Conservation (phyloP, 2,797 vertebrate species). For the Dallia pectoralis region DNA sequence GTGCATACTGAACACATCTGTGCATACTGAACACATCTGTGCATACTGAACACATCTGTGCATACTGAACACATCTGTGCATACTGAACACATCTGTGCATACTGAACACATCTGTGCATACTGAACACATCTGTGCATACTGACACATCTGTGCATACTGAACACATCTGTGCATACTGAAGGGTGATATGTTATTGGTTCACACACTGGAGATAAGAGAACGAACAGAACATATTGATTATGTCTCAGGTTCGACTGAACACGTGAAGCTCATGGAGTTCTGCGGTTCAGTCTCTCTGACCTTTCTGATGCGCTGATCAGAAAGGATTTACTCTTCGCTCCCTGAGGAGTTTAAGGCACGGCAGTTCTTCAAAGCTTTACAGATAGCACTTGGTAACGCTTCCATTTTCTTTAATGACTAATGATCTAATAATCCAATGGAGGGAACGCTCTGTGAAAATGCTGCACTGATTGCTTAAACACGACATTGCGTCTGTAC, state of each 20-base stretch:
- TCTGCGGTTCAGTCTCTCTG: background rate
- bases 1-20: no score
- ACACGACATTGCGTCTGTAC: background rate
- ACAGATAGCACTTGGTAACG: background rate
- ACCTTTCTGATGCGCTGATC: background rate
- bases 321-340: background rate
- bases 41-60: background rate
- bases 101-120: background rate
- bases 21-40: no score
- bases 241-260: background rate
- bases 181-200: background rate
- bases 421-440: background rate
- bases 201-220: background rate
- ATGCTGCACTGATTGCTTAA: background rate
- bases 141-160: background rate
- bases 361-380: background rate
- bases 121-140: conserved; percentile 2
- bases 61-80: background rate
- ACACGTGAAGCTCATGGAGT: background rate
- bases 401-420: background rate
- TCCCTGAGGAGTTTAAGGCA: background rate
- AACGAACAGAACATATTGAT: background rate
- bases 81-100: background rate
- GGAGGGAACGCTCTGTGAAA: background rate
- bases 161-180: background rate